phyloP scores from a whole-genome alignment of 1,140 invertebrate genomes.

The Atta texana region DNA sequence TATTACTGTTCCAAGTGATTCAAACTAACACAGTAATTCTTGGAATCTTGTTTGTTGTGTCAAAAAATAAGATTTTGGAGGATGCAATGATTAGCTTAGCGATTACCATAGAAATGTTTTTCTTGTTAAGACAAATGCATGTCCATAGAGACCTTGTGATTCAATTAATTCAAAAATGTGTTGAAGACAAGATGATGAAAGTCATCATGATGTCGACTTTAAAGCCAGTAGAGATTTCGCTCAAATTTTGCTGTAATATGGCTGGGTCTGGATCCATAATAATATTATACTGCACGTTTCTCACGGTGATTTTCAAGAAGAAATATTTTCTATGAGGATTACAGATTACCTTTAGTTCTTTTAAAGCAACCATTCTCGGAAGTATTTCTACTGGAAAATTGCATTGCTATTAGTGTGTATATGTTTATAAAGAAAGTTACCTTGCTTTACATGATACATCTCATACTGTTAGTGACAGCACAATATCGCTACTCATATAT shows the following conservation, averaged over 20 bases:
- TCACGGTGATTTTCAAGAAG: background rate
- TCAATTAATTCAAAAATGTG: background rate
- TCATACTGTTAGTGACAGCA: slow-evolving; percentile 22
- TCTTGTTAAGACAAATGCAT: slow-evolving; percentile 22
- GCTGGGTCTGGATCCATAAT: background rate
- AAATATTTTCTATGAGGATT: slow-evolving; percentile 27
- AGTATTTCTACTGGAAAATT: slow-evolving; percentile 30
- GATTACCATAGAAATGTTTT: slow-evolving; percentile 15
- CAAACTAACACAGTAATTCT: background rate
- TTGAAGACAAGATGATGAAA: background rate
- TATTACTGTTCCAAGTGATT: slow-evolving; percentile 34
- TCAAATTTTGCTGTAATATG: slow-evolving; percentile 18
- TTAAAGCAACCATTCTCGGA: slow-evolving; percentile 22
- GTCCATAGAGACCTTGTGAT: background rate
- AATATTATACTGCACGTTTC: slow-evolving; percentile 12
- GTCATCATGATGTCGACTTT: background rate
- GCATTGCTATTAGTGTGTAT: slow-evolving; percentile 8
- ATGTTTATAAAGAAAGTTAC: slow-evolving; percentile 40
- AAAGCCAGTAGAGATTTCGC: slow-evolving; percentile 6
- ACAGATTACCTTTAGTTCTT: slow-evolving; percentile 11
- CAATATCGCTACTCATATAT: slow-evolving; percentile 25
- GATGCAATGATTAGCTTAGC: slow-evolving; percentile 25
- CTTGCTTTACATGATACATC: slow-evolving; percentile 35
- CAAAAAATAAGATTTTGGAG: slow-evolving; percentile 44
- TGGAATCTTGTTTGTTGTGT: slow-evolving; percentile 51